These are phyloP conservation scores for Danaus chrysippus DNA, from an alignment of 2,888 invertebrate genomes.

Conservation along the genomic window DNA sequence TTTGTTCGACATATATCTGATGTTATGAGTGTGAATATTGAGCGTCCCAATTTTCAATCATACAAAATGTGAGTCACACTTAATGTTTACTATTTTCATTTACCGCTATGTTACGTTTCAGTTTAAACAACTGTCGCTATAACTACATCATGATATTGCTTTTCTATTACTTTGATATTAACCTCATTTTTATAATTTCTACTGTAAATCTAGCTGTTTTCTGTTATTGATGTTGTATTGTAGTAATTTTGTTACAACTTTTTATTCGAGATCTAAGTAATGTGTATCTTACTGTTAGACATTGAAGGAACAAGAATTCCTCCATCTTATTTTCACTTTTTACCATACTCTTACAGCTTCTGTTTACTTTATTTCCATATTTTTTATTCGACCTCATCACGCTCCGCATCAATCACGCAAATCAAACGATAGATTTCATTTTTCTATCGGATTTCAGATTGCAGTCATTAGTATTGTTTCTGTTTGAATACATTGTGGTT, in stretches of 20 bases:
- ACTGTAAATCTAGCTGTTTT: constrained; percentile 1
- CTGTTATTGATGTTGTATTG: neutral
- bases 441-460: neutral
- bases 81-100: constrained; percentile 42
- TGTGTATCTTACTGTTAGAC: neutral
- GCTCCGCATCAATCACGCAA: neutral
- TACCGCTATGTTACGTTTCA: constrained; percentile 40
- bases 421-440: neutral
- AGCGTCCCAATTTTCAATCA: constrained; percentile 2
- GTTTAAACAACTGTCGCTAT: constrained; percentile 55
- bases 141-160: constrained; percentile 6
- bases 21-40: neutral
- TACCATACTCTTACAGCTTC: constrained; percentile 8
- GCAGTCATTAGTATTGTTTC: neutral
- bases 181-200: constrained; percentile 7
- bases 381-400: constrained; percentile 21
- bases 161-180: constrained; percentile 12
- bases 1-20: neutral
- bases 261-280: neutral
- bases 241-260: neutral
- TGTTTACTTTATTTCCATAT: constrained; percentile 20
- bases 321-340: constrained; percentile 4
- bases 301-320: neutral
- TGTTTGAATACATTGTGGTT: neutral
- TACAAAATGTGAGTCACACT: constrained; percentile 41